A percentile compares a stretch with the other conserved stretches of the same genome.
These are phyloP conservation scores for Geotrupes spiniger DNA, from an alignment of 2,888 invertebrate species.

Conservation along the genomic window DNA sequence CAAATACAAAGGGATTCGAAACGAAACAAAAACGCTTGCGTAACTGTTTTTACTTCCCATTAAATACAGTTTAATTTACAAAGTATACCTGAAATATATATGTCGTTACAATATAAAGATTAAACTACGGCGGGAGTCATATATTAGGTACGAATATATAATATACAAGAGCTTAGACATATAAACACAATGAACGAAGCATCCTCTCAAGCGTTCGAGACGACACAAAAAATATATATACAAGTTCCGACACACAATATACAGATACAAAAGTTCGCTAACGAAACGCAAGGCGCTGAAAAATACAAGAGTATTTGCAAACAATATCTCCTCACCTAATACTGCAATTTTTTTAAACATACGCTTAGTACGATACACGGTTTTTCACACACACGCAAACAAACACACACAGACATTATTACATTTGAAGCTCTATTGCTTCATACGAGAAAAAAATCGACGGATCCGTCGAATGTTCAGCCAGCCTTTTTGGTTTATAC, in stretches of 20 bases:
- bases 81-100: constrained; percentile 24
- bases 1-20: too few relatives aligned
- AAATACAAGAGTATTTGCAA: constrained; percentile 26
- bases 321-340: constrained; percentile 22
- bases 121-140: constrained; percentile 10
- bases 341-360: constrained; percentile 22
- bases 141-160: constrained; percentile 17
- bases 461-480: too few relatives aligned
- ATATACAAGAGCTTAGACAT: constrained; percentile 18
- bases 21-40: neutral
- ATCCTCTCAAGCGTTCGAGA: constrained; percentile 13
- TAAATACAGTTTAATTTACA: constrained; percentile 27
- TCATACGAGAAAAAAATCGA: too few relatives aligned
- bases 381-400: neutral
- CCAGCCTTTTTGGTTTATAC: too few relatives aligned
- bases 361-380: constrained; percentile 15
- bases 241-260: constrained; percentile 12
- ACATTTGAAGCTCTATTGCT: constrained; percentile 21
- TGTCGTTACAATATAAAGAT: constrained; percentile 16
- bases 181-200: constrained; percentile 18
- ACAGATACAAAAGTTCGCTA: constrained; percentile 20
- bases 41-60: constrained; percentile 22
- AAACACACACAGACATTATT: neutral
- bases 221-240: constrained; percentile 17
- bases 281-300: constrained; percentile 14